A percentile compares a stretch with the other conserved stretches of the same genome.
Evolutionary conservation across 1,140 invertebrate genomes (phyloP).

Genomic region (Cotesia chilonis): DNA sequence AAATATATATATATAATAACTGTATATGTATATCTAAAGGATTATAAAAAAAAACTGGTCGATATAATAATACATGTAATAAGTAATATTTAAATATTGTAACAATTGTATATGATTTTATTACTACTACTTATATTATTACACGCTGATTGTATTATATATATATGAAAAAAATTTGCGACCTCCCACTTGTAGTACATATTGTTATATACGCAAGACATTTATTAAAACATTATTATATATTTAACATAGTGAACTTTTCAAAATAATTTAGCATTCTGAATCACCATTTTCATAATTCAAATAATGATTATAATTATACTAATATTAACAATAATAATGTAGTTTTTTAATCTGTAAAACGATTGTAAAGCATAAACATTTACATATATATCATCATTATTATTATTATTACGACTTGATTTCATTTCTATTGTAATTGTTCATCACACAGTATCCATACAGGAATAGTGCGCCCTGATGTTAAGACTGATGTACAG

Average conservation of each 20-base stretch:
- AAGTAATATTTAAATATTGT: slow-evolving; percentile 68
- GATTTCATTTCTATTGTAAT: slow-evolving; percentile 5
- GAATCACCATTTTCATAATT: slow-evolving; percentile 44
- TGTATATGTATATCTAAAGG: slow-evolving; percentile 61
- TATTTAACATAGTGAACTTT: slow-evolving; percentile 15
- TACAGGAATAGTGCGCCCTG: slow-evolving; percentile 63
- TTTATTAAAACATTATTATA: slow-evolving; percentile 4
- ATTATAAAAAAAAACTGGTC: slow-evolving; percentile 51
- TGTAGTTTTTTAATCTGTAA: slow-evolving; percentile 15
- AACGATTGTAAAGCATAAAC: slow-evolving; percentile 41
- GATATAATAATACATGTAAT: slow-evolving; percentile 63
- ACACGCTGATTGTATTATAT: slow-evolving; percentile 67
- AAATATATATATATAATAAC: slow-evolving; percentile 53
- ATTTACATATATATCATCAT: slow-evolving; percentile 22
- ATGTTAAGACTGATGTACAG: slow-evolving; percentile 68
- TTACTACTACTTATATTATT: slow-evolving; percentile 50
- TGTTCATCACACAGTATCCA: slow-evolving; percentile 10
- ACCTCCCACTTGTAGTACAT: slow-evolving; percentile 65
- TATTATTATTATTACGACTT: slow-evolving; percentile 6
- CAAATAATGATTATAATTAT: not conserved
- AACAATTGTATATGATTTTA: slow-evolving; percentile 68
- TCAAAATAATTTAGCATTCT: slow-evolving; percentile 45
- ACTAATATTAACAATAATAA: not conserved
- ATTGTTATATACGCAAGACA: slow-evolving; percentile 33
- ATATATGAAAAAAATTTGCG: slow-evolving; percentile 64